A percentile compares a stretch with the other conserved stretches of the same genome.
phyloP scores from a whole-genome alignment of 1,140 invertebrate species.

The Papilio glaucus region DNA sequence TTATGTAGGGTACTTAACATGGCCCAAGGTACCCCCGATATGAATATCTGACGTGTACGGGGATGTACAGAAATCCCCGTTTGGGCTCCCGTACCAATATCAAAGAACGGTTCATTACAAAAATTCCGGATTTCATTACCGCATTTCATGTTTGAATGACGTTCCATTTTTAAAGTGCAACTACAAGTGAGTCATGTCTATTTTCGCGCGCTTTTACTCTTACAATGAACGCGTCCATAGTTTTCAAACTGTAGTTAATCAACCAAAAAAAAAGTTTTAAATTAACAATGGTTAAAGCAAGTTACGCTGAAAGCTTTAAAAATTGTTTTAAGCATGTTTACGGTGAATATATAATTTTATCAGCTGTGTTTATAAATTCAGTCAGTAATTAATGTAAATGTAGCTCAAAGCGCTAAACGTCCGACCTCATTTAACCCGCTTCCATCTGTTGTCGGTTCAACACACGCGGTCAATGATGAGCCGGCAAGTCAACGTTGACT shows the following conservation, averaged over 20 bases:
- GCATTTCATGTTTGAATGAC: neutral
- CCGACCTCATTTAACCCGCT: constrained; percentile 16
- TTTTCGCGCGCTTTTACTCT: neutral
- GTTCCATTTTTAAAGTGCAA: constrained; percentile 14
- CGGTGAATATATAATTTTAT: neutral
- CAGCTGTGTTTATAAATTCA: neutral
- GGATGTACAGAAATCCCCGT: too few species aligned
- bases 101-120: constrained; percentile 8
- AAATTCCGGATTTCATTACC: neutral
- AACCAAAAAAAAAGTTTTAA: too few species aligned
- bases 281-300: too few species aligned
- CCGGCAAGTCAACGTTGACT: constrained; percentile 19
- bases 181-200: neutral
- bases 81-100: too few species aligned
- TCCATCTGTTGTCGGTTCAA: constrained; percentile 28
- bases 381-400: constrained; percentile 1
- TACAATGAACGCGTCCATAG: neutral
- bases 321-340: neutral
- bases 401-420: neutral
- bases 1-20: too few species aligned
- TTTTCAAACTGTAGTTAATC: neutral
- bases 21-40: too few species aligned
- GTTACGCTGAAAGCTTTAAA: too few species aligned
- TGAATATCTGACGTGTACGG: too few species aligned
- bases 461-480: constrained; percentile 17